Conservation (phyloP, 2,113 vertebrate genomes). For the Ibidorhyncha struthersii region DNA sequence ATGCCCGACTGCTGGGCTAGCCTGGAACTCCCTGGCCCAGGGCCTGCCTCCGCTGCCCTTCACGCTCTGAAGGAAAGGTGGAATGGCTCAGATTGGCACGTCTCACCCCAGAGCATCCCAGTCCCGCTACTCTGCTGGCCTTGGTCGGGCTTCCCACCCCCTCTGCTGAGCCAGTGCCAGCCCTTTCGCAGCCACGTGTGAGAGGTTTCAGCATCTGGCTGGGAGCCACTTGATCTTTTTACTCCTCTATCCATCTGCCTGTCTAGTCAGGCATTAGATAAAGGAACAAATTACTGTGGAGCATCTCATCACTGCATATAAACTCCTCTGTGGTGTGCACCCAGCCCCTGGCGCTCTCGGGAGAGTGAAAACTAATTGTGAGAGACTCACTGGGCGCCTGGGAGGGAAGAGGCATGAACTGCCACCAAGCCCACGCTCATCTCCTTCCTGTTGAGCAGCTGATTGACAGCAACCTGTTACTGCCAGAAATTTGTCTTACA, state of each 20-base stretch:
- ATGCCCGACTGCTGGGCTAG: no score
- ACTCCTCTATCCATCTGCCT: not conserved
- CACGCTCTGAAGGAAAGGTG: not conserved
- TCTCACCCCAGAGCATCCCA: not conserved
- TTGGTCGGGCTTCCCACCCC: not conserved
- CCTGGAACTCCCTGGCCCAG: not conserved
- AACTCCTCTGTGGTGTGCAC: not conserved
- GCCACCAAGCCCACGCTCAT: not conserved
- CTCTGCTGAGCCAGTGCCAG: not conserved
- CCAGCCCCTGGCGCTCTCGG: not conserved
- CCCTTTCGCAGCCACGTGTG: fast-evolving
- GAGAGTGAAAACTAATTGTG: not conserved
- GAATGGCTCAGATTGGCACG: fast-evolving
- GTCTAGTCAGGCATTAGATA: not conserved
- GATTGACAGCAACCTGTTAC: not conserved
- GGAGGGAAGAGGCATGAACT: not conserved
- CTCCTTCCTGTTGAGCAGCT: not conserved
- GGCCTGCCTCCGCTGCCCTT: not conserved
- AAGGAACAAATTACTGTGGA: not conserved
- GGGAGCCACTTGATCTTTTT: not conserved
- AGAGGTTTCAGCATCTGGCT: not conserved
- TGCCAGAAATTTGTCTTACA: not conserved
- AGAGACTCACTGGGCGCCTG: not conserved
- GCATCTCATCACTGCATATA: not conserved
- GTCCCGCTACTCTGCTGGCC: not conserved